Base-by-base conservation (phyloP, 2,888 invertebrate genomes). In the Bembecia ichneumoniformis region DNA sequence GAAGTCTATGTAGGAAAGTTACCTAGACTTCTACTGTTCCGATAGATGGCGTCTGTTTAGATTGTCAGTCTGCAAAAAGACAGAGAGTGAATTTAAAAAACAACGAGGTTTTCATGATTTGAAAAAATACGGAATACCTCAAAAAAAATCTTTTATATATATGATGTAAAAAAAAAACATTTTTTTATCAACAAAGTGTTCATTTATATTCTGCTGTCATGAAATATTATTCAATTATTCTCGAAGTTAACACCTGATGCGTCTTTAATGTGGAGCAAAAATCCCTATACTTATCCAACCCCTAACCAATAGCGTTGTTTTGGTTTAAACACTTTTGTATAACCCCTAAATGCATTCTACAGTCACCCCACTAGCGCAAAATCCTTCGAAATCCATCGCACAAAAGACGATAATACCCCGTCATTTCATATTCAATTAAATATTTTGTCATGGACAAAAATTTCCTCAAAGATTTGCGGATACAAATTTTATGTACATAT, bases 391-490 rank as follows among this genome's bases (percentile, higher is more conserved):
- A 83, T 78, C 83, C 82, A 61, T 58, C 59, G 62, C 64, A 86
- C 83, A 87, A 87, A 87, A 80, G 80, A 86, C 68, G 77, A 67
- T 86, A 87, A 87, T 82, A 71, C 87, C 80, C 67, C 63, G 66
- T 73, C 84, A 88, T 90, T 91, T 89, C 89, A 90, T 91, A 91
- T 91, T 91, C 91, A 91, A 91, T 91, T 91, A 91, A 90, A 90
- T 90, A 89, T 83, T 86, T 79, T 81, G 81, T 78, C 64, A 71
- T 73, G 80, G 79, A 78, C 71, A 68, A 90, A 89, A 89, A 90
- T 89, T 87, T 88, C 14, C 40, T 40, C n/a, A 40, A 14, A 14
- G 40, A 40, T 40, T 40, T 11, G 40, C 13, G 13, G 40, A 14
- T 40, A 40, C 14, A 14, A 40, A 28, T 28, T 9, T 5, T 20